Conservation (phyloP, 2,113 vertebrate species). For the Kobus ellipsiprymnus region DNA sequence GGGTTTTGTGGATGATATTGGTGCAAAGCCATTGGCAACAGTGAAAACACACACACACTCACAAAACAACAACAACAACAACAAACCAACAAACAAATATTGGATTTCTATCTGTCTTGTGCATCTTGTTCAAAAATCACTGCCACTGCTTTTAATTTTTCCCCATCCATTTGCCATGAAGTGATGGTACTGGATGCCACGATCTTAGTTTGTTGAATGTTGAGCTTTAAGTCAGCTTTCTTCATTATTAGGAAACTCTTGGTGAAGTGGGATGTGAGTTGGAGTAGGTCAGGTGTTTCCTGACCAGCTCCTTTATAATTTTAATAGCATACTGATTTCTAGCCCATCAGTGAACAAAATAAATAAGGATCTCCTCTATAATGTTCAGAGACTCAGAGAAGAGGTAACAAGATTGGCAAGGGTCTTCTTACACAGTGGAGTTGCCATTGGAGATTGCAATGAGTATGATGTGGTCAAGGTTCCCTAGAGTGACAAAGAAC, state of each 20-base stretch:
- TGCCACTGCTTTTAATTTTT: not conserved
- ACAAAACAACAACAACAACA: not conserved
- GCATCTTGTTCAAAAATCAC: too few species aligned
- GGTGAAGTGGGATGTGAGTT: not conserved
- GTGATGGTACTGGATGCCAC: not conserved
- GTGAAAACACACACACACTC: not conserved
- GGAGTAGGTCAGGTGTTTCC: not conserved
- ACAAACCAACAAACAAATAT: not conserved
- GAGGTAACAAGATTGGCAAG: not conserved
- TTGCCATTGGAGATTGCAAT: not conserved
- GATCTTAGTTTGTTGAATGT: not conserved
- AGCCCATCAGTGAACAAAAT: not conserved
- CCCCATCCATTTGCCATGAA: not conserved
- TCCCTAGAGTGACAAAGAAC: not conserved
- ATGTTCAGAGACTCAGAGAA: not conserved
- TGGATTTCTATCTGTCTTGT: not conserved
- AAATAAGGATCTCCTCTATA: not conserved
- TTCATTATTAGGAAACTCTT: not conserved
- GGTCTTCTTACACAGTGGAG: not conserved
- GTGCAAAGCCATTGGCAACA: not conserved
- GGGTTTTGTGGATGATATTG: not conserved
- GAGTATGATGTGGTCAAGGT: not conserved
- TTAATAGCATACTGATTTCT: not conserved
- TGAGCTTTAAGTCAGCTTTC: not conserved
- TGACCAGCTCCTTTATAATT: not conserved